Evolutionary conservation across 2,888 invertebrate genomes (phyloP).

Genomic region (Nomada goodeniana): DNA sequence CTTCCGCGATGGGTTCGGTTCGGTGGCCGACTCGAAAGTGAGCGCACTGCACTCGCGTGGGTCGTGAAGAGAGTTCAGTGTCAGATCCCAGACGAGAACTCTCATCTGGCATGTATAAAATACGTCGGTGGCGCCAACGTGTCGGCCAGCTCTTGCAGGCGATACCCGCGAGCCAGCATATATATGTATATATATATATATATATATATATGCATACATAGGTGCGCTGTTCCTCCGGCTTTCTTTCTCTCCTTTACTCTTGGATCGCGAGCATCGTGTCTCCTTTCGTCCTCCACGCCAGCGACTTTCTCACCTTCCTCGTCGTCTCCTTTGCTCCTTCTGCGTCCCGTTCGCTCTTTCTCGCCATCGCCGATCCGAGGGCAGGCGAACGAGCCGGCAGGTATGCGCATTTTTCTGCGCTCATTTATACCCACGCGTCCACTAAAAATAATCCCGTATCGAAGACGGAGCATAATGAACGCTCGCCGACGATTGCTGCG

Average conservation of each 20-base stretch:
- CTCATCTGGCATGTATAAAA: constrained; percentile 75
- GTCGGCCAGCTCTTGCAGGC: constrained; percentile 70
- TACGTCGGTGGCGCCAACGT: constrained; percentile 74
- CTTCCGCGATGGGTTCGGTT: constrained; percentile 8
- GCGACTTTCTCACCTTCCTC: constrained; percentile 38
- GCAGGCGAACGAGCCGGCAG: constrained; percentile 70
- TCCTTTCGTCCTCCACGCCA: constrained; percentile 28
- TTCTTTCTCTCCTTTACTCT: constrained; percentile 41
- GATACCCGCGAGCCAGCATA: constrained; percentile 60
- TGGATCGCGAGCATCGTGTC: constrained; percentile 38
- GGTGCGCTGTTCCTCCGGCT: constrained; percentile 36
- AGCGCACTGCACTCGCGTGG: constrained; percentile 64
- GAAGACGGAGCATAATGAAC: constrained; percentile 68
- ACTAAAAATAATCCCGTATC: constrained; percentile 78
- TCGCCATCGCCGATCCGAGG: constrained; percentile 52
- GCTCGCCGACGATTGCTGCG: constrained; percentile 35
- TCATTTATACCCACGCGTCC: constrained; percentile 77
- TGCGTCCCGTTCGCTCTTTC: constrained; percentile 14
- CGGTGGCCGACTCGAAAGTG: constrained; percentile 58
- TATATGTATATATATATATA: not conserved
- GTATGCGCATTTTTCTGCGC: constrained; percentile 79
- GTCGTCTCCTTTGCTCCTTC: not conserved
- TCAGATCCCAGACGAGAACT: constrained; percentile 73
- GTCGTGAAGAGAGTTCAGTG: constrained; percentile 72
- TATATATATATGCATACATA: constrained; percentile 9